These are phyloP conservation scores for Oncorhynchus mykiss DNA, from an alignment of 2,113 vertebrate species.

Conservation along the genomic window DNA sequence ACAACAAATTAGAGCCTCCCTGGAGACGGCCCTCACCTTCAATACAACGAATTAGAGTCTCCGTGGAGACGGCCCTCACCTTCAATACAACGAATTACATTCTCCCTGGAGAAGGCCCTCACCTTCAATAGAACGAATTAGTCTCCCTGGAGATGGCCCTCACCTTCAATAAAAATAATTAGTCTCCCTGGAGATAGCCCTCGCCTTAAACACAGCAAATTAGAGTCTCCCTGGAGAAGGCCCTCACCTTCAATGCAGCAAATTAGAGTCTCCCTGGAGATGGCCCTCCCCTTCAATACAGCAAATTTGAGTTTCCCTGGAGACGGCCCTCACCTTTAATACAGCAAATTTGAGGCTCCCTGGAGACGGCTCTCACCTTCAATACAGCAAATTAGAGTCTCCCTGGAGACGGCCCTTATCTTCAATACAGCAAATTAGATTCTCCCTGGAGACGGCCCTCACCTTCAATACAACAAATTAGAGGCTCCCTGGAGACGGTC, in stretches of 20 bases:
- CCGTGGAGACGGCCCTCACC: conserved; percentile 23
- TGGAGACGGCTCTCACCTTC: too few relatives aligned
- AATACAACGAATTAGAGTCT: conserved; percentile 2
- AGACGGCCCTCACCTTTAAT: too few relatives aligned
- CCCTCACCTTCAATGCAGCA: background rate
- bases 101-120: conserved; percentile 22
- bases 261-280: too few relatives aligned
- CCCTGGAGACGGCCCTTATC: too few relatives aligned
- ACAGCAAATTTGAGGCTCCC: too few relatives aligned
- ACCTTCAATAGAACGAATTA: conserved; percentile 8
- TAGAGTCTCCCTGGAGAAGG: background rate
- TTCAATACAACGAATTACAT: background rate
- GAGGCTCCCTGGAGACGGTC: too few relatives aligned
- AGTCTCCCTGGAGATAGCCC: conserved; percentile 13
- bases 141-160: conserved; percentile 19
- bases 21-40: conserved; percentile 27
- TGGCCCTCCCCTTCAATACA: too few relatives aligned
- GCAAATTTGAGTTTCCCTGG: too few relatives aligned
- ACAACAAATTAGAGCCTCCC: background rate
- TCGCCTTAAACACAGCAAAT: conserved; percentile 13
- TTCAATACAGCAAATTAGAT: too few relatives aligned
- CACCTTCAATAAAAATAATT: conserved; percentile 11
- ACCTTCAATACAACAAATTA: too few relatives aligned
- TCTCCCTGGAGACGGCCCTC: too few relatives aligned
- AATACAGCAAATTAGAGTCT: too few relatives aligned